Base-by-base conservation (phyloP, 1,140 invertebrate species). In the Hylaeus anthracinus region DNA sequence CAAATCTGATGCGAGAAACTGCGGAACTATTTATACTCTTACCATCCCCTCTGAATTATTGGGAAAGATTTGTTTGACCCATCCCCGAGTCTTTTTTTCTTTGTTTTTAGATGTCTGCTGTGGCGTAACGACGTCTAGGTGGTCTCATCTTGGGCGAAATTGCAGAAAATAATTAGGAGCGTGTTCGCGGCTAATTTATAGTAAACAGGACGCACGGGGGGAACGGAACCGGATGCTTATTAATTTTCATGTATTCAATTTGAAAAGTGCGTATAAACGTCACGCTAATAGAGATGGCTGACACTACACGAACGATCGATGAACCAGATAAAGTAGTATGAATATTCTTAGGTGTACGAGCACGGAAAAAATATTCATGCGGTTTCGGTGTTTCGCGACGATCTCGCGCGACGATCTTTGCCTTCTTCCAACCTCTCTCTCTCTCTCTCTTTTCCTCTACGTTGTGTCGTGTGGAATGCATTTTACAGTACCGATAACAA, bases 401-500 rank as follows among this genome's bases (percentile, higher is more conserved):
- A 61, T 56, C 76, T 72, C 61, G 45, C 41, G 58, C 56, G 48
- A 72, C 37, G 51, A 66, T 67, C 51, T 56, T 45, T 72, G n/a
- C 1, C 60, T 26, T 26, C 26, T 26, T 26, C 26, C 26, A 26
- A 26, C 26, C 26, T 26, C 26, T 26, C 26, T 26, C 26, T 26
- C 26, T 26, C 26, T 26, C 26, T 26, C 26, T 26, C 26, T 26
- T 26, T 26, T 26, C 26, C 26, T 26, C 26, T 26, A 26, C 26
- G 0, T 26, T 26, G 26, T 26, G 26, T 26, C 48, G 4, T 5
- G 39, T n/a, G 73, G 79, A 81, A 77, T 74, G 66, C 72, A 74
- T 77, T 81, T 60, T 56, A 80, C 63, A 71, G 58, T 75, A 66
- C 72, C 82, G 82, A 86, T 89, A 87, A 89, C 88, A 87, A 89